Percentiles rank a stretch among this genome's conserved stretches.
These are phyloP conservation scores for Telmatherina bonti DNA, from an alignment of 2,797 vertebrate genomes.

Conservation along the genomic window DNA sequence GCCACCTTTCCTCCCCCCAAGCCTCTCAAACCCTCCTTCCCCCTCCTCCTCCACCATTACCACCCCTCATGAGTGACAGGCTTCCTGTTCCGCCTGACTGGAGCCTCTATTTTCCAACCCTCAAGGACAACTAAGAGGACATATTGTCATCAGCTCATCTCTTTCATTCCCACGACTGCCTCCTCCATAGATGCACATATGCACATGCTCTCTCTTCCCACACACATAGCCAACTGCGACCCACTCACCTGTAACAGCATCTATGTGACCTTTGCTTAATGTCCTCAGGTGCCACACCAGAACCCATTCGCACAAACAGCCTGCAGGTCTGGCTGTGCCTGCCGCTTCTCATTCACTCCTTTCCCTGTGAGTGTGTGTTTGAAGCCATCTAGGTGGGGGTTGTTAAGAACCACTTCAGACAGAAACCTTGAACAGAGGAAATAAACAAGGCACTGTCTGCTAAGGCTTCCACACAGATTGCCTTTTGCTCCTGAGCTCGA, in stretches of 20 bases:
- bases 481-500: constrained; percentile 38
- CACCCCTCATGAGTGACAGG: constrained; percentile 80
- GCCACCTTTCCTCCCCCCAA: constrained; percentile 31
- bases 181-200: constrained; percentile 57
- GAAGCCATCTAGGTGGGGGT: constrained; percentile 64
- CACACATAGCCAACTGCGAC: constrained; percentile 41
- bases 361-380: constrained; percentile 53
- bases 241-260: constrained; percentile 79
- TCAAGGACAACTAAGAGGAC: constrained; percentile 80
- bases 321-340: constrained; percentile 63
- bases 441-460: constrained; percentile 72
- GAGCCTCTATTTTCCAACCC: constrained; percentile 72
- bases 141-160: constrained; percentile 80
- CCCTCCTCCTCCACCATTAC: constrained; percentile 39
- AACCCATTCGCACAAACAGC: constrained; percentile 74
- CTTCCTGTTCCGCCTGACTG: constrained; percentile 80
- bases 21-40: constrained; percentile 7
- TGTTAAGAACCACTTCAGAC: constrained; percentile 74
- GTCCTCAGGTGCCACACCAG: constrained; percentile 68
- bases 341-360: constrained; percentile 74
- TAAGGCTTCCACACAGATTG: constrained; percentile 59
- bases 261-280: constrained; percentile 78
- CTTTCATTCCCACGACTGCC: constrained; percentile 56
- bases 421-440: constrained; percentile 68
- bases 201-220: constrained; percentile 16